Conservation (phyloP, 2,113 vertebrate species). For the Cyprinodon variegatus region DNA sequence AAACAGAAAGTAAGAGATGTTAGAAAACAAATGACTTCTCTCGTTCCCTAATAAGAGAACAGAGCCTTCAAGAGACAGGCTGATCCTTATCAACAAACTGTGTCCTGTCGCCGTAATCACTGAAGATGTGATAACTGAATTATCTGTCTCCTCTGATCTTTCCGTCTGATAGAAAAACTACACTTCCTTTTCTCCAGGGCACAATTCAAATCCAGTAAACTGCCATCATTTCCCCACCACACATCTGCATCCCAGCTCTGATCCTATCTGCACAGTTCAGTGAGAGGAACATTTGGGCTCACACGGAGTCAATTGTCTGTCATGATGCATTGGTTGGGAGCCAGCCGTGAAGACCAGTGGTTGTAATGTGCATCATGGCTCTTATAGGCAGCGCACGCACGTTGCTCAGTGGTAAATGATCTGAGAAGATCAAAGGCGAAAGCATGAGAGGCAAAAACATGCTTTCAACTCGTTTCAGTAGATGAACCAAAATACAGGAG, state of each 20-base stretch:
- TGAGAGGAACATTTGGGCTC: slow-evolving; percentile 61
- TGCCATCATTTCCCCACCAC: slow-evolving; percentile 64
- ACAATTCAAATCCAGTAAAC: slow-evolving; percentile 71
- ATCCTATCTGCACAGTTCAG: slow-evolving; percentile 71
- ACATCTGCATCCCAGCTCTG: slow-evolving; percentile 66
- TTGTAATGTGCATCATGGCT: slow-evolving; percentile 64
- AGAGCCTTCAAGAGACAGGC: slow-evolving; percentile 43
- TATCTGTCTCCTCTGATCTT: slow-evolving; percentile 78
- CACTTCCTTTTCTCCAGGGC: slow-evolving; percentile 76
- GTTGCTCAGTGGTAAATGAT: slow-evolving; percentile 35
- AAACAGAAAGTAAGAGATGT: slow-evolving; percentile 19
- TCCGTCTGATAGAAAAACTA: slow-evolving; percentile 70
- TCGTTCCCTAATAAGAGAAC: slow-evolving; percentile 38
- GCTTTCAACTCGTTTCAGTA: slow-evolving; percentile 18
- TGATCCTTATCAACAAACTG: slow-evolving; percentile 72
- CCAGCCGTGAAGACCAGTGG: slow-evolving; percentile 48
- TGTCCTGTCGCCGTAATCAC: slow-evolving; percentile 71
- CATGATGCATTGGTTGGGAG: slow-evolving; percentile 59
- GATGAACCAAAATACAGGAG: slow-evolving; percentile 3
- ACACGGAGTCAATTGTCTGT: slow-evolving; percentile 67
- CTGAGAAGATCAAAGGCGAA: slow-evolving; percentile 37
- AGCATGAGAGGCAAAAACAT: slow-evolving; percentile 31
- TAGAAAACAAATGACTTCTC: slow-evolving; percentile 2
- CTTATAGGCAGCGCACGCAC: slow-evolving; percentile 46
- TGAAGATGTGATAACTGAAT: slow-evolving; percentile 78